Evolutionary conservation across 2,888 invertebrate genomes (phyloP), one percentile per base, ranked within the genome.

Genomic region (Dexiosoma caninum): DNA sequence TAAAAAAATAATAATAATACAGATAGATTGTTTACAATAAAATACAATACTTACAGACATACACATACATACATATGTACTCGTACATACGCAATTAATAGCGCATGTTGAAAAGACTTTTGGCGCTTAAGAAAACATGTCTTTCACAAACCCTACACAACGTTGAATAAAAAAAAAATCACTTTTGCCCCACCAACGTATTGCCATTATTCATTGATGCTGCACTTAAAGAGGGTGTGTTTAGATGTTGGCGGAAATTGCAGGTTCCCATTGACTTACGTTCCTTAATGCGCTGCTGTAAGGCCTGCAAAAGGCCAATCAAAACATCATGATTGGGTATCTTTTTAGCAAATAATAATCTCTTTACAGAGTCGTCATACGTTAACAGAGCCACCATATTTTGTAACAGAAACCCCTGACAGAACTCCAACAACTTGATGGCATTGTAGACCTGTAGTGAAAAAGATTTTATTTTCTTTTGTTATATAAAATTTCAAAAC

Each of bases 351-450:
- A 97, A 97, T 40, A 97, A 92, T 71, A 97, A 91, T 81, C 96
- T 93, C 87, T 97, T 95, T 0, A 97, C 96, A 0, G 96, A 96
- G 88, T 97, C 97, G 86, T 97, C 97, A 86, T 96, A 97, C 0
- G 96, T 97, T 57, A 97, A 91, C 27, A 97, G 91, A n/a, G 96
- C 96, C n/a, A 97, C 96, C 96, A 97, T 96, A 87, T 97, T 97
- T 91, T 97, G 97, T 53, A 97, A 92, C 27, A 97, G 91, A 89
- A 96, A 97, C 64, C 96, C 96, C 91, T 97, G 97, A 87, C 97
- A 97, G 89, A 96, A 97, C 90, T 97, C 96, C 86, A 97, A 91
- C 42, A 97, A 91, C 88, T 96, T 95, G 37, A 94, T 93, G 30
- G 97, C 97, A 86, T 95, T 96, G 87, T 97, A 97, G 16, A 97